phyloP scores from a whole-genome alignment of 2,888 invertebrate genomes.

The Rapana venosa region DNA sequence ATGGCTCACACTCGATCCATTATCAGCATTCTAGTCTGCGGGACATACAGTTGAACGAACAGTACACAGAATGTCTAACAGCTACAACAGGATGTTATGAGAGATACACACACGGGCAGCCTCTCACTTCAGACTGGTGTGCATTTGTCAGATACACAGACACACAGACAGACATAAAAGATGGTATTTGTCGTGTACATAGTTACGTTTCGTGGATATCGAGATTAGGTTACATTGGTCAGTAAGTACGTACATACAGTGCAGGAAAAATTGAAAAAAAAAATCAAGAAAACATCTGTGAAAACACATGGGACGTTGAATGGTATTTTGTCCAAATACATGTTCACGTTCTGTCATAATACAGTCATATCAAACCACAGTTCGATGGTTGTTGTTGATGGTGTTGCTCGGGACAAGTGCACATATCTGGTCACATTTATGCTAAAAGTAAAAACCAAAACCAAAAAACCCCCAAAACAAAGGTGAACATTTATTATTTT shows the following conservation, averaged over 20 bases:
- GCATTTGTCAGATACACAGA: not conserved
- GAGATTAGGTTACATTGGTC: not conserved
- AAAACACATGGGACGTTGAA: too few species aligned
- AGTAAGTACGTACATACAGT: not conserved
- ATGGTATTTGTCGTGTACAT: not conserved
- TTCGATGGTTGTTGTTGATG: not conserved
- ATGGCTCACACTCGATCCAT: too few species aligned
- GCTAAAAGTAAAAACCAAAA: not conserved
- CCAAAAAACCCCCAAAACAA: not conserved
- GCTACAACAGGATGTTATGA: too few species aligned
- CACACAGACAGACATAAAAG: not conserved
- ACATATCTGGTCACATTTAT: not conserved
- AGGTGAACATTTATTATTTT: too few species aligned
- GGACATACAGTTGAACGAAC: too few species aligned
- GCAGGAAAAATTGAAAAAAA: not conserved
- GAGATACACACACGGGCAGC: too few species aligned
- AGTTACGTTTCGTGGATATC: not conserved
- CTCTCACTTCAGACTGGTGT: not conserved
- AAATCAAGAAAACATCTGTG: too few species aligned
- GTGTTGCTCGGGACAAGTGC: not conserved
- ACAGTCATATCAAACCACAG: conserved; percentile 1
- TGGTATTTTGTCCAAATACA: too few species aligned
- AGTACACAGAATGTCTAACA: too few species aligned
- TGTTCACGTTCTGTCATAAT: not conserved
- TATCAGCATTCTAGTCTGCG: too few species aligned